Conservation (phyloP, 2,113 vertebrate genomes). For the Pangasianodon hypophthalmus region DNA sequence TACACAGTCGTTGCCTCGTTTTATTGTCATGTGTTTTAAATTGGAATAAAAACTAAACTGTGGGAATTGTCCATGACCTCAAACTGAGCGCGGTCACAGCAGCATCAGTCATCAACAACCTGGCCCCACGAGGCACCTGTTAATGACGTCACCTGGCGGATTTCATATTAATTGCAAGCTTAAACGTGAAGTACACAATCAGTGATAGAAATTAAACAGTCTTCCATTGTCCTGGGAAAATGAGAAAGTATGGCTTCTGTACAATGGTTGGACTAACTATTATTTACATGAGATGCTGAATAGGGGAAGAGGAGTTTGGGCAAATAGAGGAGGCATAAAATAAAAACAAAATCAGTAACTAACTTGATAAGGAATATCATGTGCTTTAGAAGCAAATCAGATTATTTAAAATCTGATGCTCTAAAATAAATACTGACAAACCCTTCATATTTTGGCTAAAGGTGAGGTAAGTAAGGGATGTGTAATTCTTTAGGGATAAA, state of each 20-base stretch:
- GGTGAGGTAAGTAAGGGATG: neutral
- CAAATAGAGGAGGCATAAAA: neutral
- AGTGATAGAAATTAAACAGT: neutral
- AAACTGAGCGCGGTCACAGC: conserved; percentile 11
- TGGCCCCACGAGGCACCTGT: conserved; percentile 1
- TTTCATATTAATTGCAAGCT: neutral
- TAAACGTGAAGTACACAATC: neutral
- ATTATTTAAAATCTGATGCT: neutral
- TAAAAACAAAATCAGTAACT: neutral
- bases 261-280: neutral
- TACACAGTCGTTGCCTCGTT: neutral
- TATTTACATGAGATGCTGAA: neutral
- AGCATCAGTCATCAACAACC: neutral
- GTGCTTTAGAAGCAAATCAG: neutral
- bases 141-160: conserved; percentile 3
- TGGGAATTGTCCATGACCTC: neutral
- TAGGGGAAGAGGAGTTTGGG: neutral
- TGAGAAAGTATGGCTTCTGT: neutral
- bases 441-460: neutral
- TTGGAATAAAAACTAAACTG: neutral
- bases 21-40: neutral
- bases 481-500: neutral
- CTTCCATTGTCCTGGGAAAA: neutral
- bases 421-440: neutral
- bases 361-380: neutral